Percentiles rank a stretch among this genome's conserved stretches.
Evolutionary conservation across 2,113 vertebrate species (phyloP).

Genomic region (Chlamydotis undulata): DNA sequence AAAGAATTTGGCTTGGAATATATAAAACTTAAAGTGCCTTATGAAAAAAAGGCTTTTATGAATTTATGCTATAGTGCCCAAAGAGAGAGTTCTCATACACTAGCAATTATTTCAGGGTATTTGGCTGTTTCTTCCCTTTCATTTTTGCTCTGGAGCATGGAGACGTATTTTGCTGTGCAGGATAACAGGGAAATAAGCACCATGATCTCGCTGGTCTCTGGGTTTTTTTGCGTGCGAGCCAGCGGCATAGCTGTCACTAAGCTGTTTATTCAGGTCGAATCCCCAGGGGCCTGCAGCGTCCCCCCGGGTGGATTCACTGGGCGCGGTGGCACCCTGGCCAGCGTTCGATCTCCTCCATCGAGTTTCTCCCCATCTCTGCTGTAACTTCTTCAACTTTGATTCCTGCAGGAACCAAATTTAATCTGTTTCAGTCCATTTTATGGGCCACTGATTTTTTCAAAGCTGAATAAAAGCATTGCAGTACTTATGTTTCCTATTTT

Average conservation of each 20-base stretch:
- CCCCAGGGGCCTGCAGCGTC: not conserved
- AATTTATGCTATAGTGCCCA: not conserved
- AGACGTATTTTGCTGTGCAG: not conserved
- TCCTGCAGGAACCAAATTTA: slow-evolving; percentile 48
- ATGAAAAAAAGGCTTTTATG: not conserved
- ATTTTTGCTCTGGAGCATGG: not conserved
- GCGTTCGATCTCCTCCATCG: not conserved
- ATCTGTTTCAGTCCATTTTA: slow-evolving; percentile 48
- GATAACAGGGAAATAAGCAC: not conserved
- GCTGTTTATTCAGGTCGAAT: not conserved
- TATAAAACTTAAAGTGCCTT: not conserved
- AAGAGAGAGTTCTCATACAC: not conserved
- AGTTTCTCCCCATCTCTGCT: not conserved
- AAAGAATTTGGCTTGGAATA: not conserved
- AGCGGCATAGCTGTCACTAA: not conserved
- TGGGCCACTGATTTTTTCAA: not conserved
- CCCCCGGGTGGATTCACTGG: not conserved
- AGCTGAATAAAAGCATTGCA: slow-evolving; percentile 41
- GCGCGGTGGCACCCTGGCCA: fast-evolving
- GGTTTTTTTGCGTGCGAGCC: not conserved
- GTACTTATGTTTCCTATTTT: not conserved
- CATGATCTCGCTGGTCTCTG: not conserved
- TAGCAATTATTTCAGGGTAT: not conserved
- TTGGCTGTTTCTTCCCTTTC: not conserved
- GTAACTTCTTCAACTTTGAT: slow-evolving; percentile 4